Conservation (phyloP, 2,797 vertebrate species). For the Carapus acus region DNA sequence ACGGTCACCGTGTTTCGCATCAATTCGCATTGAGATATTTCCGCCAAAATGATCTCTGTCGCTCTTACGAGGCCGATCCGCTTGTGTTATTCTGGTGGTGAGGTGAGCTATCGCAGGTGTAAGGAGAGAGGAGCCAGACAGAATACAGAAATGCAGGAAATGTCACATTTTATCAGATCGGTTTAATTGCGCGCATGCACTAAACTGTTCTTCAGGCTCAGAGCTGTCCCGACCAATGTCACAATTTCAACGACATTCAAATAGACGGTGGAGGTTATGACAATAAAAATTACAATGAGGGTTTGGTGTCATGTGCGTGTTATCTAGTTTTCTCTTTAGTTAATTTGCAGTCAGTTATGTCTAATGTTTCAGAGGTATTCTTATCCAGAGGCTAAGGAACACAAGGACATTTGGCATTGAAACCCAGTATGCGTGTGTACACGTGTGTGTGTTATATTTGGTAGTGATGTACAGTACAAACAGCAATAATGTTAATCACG, state of each 20-base stretch:
- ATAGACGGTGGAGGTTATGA: constrained; percentile 43
- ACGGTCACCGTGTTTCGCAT: constrained; percentile 60
- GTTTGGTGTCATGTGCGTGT: constrained; percentile 35
- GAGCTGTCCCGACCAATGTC: constrained; percentile 40
- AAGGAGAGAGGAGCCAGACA: constrained; percentile 33
- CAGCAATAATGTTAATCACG: no score
- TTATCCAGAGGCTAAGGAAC: no score
- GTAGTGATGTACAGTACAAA: no score
- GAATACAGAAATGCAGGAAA: constrained; percentile 45
- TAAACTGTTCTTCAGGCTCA: constrained; percentile 35
- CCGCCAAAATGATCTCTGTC: constrained; percentile 53
- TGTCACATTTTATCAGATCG: constrained; percentile 65
- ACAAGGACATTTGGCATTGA: no score
- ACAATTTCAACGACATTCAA: constrained; percentile 44
- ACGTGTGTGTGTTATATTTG: no score
- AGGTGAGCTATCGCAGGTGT: constrained; percentile 55
- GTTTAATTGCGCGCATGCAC: constrained; percentile 52
- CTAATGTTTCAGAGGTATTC: no score
- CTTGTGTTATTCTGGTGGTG: constrained; percentile 55
- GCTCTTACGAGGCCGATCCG: constrained; percentile 44
- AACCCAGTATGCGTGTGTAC: no score
- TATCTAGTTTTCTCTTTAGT: constrained; percentile 58
- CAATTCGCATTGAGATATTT: constrained; percentile 66
- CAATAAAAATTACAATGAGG: constrained; percentile 36
- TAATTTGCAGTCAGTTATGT: no score